Base-by-base conservation (phyloP, 2,888 invertebrate genomes). In the Agrochola litura region DNA sequence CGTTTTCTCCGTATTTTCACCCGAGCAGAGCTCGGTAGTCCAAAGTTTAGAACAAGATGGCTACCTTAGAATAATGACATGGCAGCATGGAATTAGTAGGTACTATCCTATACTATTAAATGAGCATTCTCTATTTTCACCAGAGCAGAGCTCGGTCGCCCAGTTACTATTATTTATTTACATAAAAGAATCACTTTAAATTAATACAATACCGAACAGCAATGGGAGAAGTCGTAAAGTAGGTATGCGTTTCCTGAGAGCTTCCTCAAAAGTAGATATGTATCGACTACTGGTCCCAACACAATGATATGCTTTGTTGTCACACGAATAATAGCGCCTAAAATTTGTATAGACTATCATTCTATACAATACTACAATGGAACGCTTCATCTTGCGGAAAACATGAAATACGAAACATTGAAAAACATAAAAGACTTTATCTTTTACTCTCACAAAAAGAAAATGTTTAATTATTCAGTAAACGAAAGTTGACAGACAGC, bases 301-400 rank as follows among this genome's bases (percentile, higher is more conserved):
- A 93, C 93, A 94, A 93, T 92, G 90, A 90, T 88, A 87, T 88
- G 89, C 92, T 93, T 94, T 94, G 94, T 94, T 93, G 92, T 92
- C 91, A 90, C 89, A 89, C 90, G 89, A 92, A 93, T 94, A 94
- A 94, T 93, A 91, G 92, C 90, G 82, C 80, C 84, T 90, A 91
- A 91, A 90, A 90, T 90, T 89, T 90, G 91, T 90, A 91, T 91
- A 92, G 93, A 93, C 93, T 91, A 90, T 89, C 66, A 88, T 90
- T 91, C 89, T 88, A 89, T 90, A 88, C 88, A 87, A 88, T 87
- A 87, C 83, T 88, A 94, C 94, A 94, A 94, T 92, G 79, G 92
- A 69, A 86, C 88, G 90, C 87, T 87, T 91, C 88, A 73, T 81
- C 89, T 88, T 88, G 85, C 88, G 86, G 88, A 90, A 88, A 85